phyloP scores from a whole-genome alignment of 2,113 vertebrate species.

The Monarcha castaneiventris region DNA sequence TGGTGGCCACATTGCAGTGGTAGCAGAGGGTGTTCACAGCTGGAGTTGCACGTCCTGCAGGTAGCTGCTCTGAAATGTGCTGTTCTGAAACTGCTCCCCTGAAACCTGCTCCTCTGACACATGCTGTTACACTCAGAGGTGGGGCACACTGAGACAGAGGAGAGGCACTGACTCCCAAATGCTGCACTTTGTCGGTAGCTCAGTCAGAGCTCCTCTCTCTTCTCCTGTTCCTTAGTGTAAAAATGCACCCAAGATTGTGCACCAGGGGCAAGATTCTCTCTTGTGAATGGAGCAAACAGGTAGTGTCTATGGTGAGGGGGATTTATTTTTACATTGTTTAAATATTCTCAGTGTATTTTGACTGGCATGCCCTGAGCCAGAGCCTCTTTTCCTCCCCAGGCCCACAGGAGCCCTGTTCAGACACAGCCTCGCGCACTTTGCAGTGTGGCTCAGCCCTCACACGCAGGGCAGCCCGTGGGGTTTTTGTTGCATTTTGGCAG shows the following conservation, averaged over 20 bases:
- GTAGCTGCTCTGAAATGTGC: neutral
- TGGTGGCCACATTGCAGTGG: neutral
- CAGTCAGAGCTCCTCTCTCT: neutral
- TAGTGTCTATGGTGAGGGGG: rapidly evolving
- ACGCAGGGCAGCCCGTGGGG: neutral
- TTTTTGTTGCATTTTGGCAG: neutral
- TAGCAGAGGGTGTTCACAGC: conserved; percentile 4
- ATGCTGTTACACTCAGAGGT: neutral
- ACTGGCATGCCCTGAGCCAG: neutral
- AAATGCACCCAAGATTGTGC: neutral
- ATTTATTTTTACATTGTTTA: neutral
- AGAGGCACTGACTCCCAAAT: neutral
- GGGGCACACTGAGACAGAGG: conserved; percentile 11
- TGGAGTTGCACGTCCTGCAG: neutral
- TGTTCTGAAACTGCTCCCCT: neutral
- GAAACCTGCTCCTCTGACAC: neutral
- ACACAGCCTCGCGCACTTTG: rapidly evolving
- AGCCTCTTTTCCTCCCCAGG: neutral
- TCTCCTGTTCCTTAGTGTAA: neutral
- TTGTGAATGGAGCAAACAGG: rapidly evolving
- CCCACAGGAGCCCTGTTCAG: neutral
- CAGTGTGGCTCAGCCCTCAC: rapidly evolving
- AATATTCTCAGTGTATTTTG: neutral
- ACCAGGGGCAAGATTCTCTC: neutral
- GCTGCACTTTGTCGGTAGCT: neutral